Evolutionary conservation across 1,140 invertebrate genomes (phyloP).

Genomic region (Eubasilissa regina): DNA sequence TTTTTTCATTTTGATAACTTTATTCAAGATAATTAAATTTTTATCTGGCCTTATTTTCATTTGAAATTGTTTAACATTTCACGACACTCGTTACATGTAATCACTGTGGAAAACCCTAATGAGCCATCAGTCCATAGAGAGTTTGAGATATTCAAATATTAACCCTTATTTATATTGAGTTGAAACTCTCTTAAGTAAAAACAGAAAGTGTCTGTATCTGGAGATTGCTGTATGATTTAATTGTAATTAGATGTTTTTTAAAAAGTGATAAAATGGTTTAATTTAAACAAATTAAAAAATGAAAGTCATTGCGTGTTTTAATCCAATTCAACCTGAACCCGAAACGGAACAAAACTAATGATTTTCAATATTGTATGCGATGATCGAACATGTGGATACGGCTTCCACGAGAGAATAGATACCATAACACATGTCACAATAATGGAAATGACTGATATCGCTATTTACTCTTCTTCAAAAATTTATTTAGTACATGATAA

Average conservation of each 20-base stretch:
- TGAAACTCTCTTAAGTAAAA: constrained; percentile 9
- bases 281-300: constrained; percentile 29
- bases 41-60: no score
- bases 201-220: constrained; percentile 9
- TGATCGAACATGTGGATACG: no score
- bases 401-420: no score
- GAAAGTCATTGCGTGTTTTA: not conserved
- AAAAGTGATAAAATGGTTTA: constrained; percentile 44
- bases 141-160: not conserved
- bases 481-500: no score
- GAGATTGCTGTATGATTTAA: constrained; percentile 35
- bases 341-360: not conserved
- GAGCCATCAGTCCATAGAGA: not conserved
- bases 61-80: no score
- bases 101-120: constrained; percentile 12
- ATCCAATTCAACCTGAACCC: not conserved
- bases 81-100: constrained; percentile 3
- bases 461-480: no score
- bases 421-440: no score
- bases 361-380: no score
- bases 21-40: no score
- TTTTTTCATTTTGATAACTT: no score
- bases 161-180: constrained; percentile 12
- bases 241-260: constrained; percentile 40
- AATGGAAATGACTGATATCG: no score